Base-by-base conservation (phyloP, 2,888 invertebrate species). In the Eristalinus aeneus region DNA sequence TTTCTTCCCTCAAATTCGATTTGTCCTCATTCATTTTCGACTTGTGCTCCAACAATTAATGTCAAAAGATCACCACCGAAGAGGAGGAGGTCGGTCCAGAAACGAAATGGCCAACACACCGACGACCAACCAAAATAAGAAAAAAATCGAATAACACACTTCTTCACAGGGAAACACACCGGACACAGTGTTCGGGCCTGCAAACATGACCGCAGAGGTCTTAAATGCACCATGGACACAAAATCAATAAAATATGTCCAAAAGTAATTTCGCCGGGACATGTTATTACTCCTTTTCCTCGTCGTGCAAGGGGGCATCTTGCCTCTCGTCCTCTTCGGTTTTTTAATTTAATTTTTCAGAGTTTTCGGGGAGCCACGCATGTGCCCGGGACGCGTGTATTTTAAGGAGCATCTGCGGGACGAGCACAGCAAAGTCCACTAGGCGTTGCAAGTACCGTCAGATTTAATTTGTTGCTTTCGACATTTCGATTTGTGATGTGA, bases 161-260 rank as follows among this genome's bases (percentile, higher is more conserved):
- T 64, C 32, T 67, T 67, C 69, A 53, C 78, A 77, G 69, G 74
- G 54, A 74, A 67, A 72, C 63, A 61, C 67, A 58, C 73, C 54
- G 22, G 60, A 22, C 63, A 20, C 11, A 61, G 12, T 22, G n/a
- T 4, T 6, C 46, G 22, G 60, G 54, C 69, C 69, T 34, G 65
- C 61, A 56, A 61, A 46, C 69, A 69, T 81, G 73, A 81, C 86
- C 86, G 74, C 79, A 77, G 69, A 81, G 69, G 58, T 74, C 82
- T 86, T 77, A 77, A 86, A 86, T 77, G 58, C 67, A 73, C 58
- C 77, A 86, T 74, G 78, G 77, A 71, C 77, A 78, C 73, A 87
- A 83, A 87, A 87, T 83, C 87, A 87, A 87, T 87, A 87, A 87
- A 87, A 87, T 83, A 79, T 87, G 82, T 87, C 87, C 87, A 87